Evolutionary conservation across 2,797 vertebrate genomes (phyloP), one percentile per base, ranked within the genome.

Genomic region (Todus mexicanus): DNA sequence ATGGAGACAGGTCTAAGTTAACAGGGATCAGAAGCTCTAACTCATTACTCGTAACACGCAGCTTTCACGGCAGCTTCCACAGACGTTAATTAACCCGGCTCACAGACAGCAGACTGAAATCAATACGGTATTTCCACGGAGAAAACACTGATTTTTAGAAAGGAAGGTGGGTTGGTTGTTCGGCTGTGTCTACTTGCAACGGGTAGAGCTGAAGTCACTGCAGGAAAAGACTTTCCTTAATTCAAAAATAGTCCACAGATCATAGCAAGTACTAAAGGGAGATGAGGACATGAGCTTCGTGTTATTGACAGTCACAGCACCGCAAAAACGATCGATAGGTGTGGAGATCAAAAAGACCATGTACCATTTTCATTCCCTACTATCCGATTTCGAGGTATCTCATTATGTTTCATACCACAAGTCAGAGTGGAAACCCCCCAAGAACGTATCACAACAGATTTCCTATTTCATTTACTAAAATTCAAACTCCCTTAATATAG

Each of bases 221-320:
- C 71, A 94, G 73, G 51, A 59, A 71, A 56, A 53, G 17, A 7
- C 10, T 42, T 57, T 7, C 21, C 22, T 31, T 59, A 51, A 76
- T 76, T 72, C 15, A 75, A 47, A 70, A 51, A 23, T 8, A 87
- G 35, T 77, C 93, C 59, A 53, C 25, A 42, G 29, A 45, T 57
- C 25, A n/a, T 10, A 0, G 0, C 29, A 35, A 64, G 16, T 9
- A 15, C 19, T 38, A 31, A 71, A 0, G 2, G 20, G 25, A 50
- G 31, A 47, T 12, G 17, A 75, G 57, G 45, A 60, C 20, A 14
- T 0, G 18, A 90, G 64, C 64, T 76, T 14, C 11, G 43, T 40
- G 23, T 48, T 64, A 68, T 17, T 11, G 38, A 42, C 48, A 73
- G 15, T 5, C 64, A 29, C 1, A 64, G 45, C 4, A 54, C 50